Evolutionary conservation across 2,888 invertebrate species (phyloP).

Genomic region (Pilophorus perplexus): DNA sequence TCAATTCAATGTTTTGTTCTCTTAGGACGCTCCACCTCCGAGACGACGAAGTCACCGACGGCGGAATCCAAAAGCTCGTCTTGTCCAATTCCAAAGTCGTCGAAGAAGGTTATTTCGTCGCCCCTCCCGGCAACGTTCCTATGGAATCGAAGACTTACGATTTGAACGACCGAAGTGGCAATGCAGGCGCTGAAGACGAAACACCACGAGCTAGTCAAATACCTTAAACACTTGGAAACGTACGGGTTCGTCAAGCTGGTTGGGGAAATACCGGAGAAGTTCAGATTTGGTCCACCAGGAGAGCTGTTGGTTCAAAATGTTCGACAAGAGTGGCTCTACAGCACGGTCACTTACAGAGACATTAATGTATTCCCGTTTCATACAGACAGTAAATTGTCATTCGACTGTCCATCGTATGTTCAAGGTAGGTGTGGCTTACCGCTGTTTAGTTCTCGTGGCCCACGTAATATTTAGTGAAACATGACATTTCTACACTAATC

Average conservation of each 20-base stretch:
- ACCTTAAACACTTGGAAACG: constrained; percentile 47
- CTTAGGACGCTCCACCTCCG: constrained; percentile 65
- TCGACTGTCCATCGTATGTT: too few species aligned
- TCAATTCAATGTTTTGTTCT: too few species aligned
- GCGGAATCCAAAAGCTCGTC: constrained; percentile 66
- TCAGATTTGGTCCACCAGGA: constrained; percentile 56
- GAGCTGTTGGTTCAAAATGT: constrained; percentile 57
- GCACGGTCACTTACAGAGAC: constrained; percentile 56
- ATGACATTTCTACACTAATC: too few species aligned
- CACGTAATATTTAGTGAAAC: too few species aligned
- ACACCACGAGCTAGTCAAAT: constrained; percentile 25
- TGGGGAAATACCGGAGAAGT: not conserved
- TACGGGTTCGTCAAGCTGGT: constrained; percentile 47
- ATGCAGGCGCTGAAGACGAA: constrained; percentile 17
- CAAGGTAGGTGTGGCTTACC: not conserved
- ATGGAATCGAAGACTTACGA: constrained; percentile 54
- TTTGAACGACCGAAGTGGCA: constrained; percentile 26
- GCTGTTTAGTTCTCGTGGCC: too few species aligned
- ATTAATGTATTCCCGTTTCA: constrained; percentile 54
- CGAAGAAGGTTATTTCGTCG: constrained; percentile 89
- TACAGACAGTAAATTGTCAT: not conserved
- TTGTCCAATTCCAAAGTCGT: constrained; percentile 69
- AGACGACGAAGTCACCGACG: constrained; percentile 67
- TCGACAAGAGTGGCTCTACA: constrained; percentile 58
- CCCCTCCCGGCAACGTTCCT: constrained; percentile 83